These are phyloP conservation scores for Acromyrmex echinatior DNA, from an alignment of 1,140 invertebrate genomes.

Conservation along the genomic window DNA sequence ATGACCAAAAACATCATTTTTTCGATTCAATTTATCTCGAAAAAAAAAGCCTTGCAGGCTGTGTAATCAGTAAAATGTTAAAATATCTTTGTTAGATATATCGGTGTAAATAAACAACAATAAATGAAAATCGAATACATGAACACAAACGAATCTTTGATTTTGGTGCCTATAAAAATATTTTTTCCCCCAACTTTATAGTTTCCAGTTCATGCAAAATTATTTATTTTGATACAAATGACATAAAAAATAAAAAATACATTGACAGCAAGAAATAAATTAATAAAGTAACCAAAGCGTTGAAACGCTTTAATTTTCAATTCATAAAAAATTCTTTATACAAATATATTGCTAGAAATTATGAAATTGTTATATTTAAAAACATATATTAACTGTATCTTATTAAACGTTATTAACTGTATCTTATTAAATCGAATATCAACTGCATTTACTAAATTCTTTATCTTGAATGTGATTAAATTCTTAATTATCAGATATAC, in stretches of 20 bases:
- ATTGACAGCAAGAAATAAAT: not conserved
- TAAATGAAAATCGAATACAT: too few relatives aligned
- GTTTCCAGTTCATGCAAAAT: too few relatives aligned
- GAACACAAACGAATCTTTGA: too few relatives aligned
- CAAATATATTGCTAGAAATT: too few relatives aligned
- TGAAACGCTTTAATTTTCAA: not conserved
- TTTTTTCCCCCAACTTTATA: too few relatives aligned
- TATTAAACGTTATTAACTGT: not conserved
- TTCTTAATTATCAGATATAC: slow-evolving; percentile 36
- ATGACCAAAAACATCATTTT: too few relatives aligned
- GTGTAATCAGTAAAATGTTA: too few relatives aligned
- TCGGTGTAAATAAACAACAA: too few relatives aligned
- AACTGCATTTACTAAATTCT: not conserved
- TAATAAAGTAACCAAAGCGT: not conserved
- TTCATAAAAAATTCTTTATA: not conserved
- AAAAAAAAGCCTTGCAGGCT: too few relatives aligned
- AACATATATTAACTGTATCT: not conserved
- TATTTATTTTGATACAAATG: not conserved
- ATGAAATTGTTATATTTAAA: not conserved
- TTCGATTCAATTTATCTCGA: too few relatives aligned
- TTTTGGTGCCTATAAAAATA: too few relatives aligned
- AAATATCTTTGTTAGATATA: too few relatives aligned
- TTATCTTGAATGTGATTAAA: not conserved
- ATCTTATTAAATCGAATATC: not conserved
- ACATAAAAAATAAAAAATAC: not conserved